Base-by-base conservation (phyloP, 2,797 vertebrate genomes). In the Nyctibius grandis region DNA sequence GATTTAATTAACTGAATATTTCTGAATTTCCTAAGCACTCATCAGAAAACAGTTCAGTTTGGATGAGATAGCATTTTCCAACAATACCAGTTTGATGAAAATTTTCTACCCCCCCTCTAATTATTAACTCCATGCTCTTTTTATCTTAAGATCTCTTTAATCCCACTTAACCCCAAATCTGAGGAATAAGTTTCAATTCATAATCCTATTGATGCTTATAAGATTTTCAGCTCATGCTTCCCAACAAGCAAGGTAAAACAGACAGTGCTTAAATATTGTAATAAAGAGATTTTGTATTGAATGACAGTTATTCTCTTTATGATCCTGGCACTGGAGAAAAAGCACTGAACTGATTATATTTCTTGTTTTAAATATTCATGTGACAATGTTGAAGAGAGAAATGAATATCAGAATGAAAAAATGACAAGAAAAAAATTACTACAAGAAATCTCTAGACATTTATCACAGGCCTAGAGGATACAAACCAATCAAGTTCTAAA, bases 351-450 rank as follows among this genome's bases (percentile, higher is more conserved):
- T 93, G 90, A 96, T 96, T 96, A 95, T 96, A 96, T 96, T 97
- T 96, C 97, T 96, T 96, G 67, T 65, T 96, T 97, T 97, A 97
- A 97, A 97, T 97, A 97, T 97, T 97, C 94, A 97, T 97, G 88
- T 97, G 96, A 97, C 97, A 96, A 97, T 87, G 97, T 95, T 96
- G 96, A 97, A 95, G 92, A 91, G 68, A 92, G 96, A 95, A 97
- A 96, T 95, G 95, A 97, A 93, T 96, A 97, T 94, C 91, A 90
- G 94, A 95, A 94, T 92, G 94, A 97, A 95, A 93, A 92, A 92
- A 92, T 85, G 86, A 93, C 96, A 96, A 92, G 93, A 87, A 91
- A 93, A 85, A 93, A 95, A 96, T 16, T 68, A 93, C 95, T 97
- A 80, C 88, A 91, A 89, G 93, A 89, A 97, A 96, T 93, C 97